phyloP scores from a whole-genome alignment of 2,113 vertebrate genomes.

The Chaetorhynchus papuensis region DNA sequence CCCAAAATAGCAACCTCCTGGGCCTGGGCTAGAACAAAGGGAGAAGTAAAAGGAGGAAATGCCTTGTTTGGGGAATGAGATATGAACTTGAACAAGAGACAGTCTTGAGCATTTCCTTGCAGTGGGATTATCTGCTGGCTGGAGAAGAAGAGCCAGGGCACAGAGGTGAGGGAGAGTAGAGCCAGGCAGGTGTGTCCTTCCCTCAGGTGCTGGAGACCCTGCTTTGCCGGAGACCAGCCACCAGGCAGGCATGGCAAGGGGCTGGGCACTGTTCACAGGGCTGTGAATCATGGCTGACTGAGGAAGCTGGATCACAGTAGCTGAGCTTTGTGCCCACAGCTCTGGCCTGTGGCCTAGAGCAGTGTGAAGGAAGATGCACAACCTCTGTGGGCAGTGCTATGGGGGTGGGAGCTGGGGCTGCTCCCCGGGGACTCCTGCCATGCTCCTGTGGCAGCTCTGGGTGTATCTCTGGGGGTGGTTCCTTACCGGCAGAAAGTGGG shows the following conservation, averaged over 20 bases:
- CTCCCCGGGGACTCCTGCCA: rapidly evolving
- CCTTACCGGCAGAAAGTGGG: neutral
- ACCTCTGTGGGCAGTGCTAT: rapidly evolving
- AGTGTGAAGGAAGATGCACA: neutral
- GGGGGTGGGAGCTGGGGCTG: neutral
- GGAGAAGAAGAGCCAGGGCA: neutral
- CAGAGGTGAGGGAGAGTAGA: neutral
- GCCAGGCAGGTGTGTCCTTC: rapidly evolving
- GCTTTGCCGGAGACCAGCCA: neutral
- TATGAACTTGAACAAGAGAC: neutral
- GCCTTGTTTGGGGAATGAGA: neutral
- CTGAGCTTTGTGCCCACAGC: neutral
- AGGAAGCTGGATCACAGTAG: neutral
- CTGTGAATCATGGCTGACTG: neutral
- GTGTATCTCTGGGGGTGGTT: neutral
- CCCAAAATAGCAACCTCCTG: neutral
- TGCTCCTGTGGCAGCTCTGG: neutral
- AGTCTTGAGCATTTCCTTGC: neutral
- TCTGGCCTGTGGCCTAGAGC: neutral
- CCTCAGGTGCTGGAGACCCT: neutral
- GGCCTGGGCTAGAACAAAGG: neutral
- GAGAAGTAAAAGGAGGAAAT: conserved; percentile 33
- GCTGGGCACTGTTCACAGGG: neutral
- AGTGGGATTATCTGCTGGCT: neutral
- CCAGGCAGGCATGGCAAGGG: neutral